Conservation (phyloP, 2,888 invertebrate genomes). For the Caenorhabditis sinica region DNA sequence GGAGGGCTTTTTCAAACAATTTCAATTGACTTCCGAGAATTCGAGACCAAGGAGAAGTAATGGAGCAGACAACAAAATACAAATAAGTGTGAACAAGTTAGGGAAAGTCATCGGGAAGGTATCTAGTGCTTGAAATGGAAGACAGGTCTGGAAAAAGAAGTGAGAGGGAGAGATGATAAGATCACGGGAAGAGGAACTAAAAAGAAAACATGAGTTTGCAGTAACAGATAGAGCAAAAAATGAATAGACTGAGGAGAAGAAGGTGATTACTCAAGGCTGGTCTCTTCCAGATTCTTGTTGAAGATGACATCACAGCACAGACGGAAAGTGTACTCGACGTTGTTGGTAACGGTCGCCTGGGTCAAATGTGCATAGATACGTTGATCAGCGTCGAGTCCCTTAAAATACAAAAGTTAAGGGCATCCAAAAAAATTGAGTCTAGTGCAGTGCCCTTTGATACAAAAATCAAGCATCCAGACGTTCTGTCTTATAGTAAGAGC, state of each 20-base stretch:
- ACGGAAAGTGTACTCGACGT: slow-evolving; percentile 65
- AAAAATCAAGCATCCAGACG: slow-evolving; percentile 4
- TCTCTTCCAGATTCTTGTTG: slow-evolving; percentile 51
- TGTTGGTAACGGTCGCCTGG: slow-evolving; percentile 60
- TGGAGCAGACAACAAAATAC: too few relatives aligned
- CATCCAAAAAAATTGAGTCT: neutral
- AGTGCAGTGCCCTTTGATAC: neutral
- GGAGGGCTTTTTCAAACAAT: slow-evolving; percentile 1
- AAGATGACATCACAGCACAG: slow-evolving; percentile 68
- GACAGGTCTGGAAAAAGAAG: neutral
- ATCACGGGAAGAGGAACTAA: neutral
- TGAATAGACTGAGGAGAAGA: neutral
- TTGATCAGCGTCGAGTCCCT: slow-evolving; percentile 38
- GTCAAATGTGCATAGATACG: slow-evolving; percentile 65
- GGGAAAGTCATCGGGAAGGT: too few relatives aligned
- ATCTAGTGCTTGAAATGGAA: too few relatives aligned
- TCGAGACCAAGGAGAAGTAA: neutral
- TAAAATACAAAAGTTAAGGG: slow-evolving; percentile 13
- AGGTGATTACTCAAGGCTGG: slow-evolving; percentile 39
- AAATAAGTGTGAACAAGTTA: too few relatives aligned
- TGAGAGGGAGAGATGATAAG: neutral
- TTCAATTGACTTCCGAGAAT: neutral
- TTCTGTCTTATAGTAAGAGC: slow-evolving; percentile 2
- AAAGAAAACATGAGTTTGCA: slow-evolving; percentile 1
- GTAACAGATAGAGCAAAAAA: neutral